Conservation (phyloP, 2,888 invertebrate species). For the Xestia ashworthii region DNA sequence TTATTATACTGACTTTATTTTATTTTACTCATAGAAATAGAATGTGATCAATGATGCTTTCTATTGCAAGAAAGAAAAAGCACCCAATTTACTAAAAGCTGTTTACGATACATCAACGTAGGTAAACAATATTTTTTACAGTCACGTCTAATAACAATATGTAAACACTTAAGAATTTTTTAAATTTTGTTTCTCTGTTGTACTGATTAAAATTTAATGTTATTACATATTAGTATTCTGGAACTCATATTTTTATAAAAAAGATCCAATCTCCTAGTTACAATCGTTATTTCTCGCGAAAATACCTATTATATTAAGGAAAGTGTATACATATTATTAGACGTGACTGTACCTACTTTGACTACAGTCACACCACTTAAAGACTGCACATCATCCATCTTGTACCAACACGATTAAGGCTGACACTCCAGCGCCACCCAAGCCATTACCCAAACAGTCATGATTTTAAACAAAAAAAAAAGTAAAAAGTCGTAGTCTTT, state of each 20-base stretch:
- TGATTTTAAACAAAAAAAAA: constrained; percentile 51
- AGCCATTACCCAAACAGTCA: constrained; percentile 36
- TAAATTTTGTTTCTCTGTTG: too few relatives aligned
- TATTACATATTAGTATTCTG: too few relatives aligned
- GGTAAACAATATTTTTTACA: neutral
- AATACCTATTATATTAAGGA: too few relatives aligned
- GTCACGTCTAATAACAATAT: too few relatives aligned
- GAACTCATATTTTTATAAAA: too few relatives aligned
- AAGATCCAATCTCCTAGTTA: too few relatives aligned
- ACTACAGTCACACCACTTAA: constrained; percentile 20
- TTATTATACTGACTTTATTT: neutral
- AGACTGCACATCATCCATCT: constrained; percentile 36
- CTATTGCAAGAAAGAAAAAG: too few relatives aligned
- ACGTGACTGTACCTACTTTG: neutral
- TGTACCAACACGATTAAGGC: constrained; percentile 19
- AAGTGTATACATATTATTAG: too few relatives aligned
- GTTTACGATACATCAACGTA: neutral
- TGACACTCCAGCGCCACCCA: constrained; percentile 41
- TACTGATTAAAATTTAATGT: too few relatives aligned
- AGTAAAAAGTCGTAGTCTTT: constrained; percentile 55
- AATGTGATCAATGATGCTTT: neutral
- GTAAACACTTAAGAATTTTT: too few relatives aligned
- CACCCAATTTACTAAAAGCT: neutral
- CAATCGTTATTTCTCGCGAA: too few relatives aligned
- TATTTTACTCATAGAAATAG: neutral